Conservation (phyloP, 2,888 invertebrate species). For the Epiperipatus broadwayi region DNA sequence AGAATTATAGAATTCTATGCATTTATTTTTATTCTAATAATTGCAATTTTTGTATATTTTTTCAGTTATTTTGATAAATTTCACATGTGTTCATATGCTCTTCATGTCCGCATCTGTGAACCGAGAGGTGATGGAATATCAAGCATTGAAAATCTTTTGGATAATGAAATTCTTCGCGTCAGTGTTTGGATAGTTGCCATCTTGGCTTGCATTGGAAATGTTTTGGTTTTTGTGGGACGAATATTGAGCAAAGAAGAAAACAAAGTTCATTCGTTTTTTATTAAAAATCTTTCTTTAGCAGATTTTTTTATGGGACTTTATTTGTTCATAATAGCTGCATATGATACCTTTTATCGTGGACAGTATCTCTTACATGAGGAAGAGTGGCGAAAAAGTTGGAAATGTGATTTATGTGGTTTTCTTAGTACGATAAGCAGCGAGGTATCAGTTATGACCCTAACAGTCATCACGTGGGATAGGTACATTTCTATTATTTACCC, state of each 20-base stretch:
- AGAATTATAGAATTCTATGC: no score
- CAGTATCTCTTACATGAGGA: slow-evolving; percentile 38
- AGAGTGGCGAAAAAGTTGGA: slow-evolving; percentile 37
- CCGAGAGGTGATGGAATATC: slow-evolving; percentile 42
- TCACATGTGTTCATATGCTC: slow-evolving; percentile 37
- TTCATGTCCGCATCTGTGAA: slow-evolving; percentile 37
- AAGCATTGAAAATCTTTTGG: slow-evolving; percentile 37
- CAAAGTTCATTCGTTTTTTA: slow-evolving; percentile 40
- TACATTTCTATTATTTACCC: slow-evolving; percentile 41
- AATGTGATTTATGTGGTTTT: slow-evolving; percentile 39
- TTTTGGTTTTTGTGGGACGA: slow-evolving; percentile 37
- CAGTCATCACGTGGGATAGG: slow-evolving; percentile 41
- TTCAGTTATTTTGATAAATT: slow-evolving; percentile 40
- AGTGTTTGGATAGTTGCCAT: slow-evolving; percentile 43
- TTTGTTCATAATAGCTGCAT: slow-evolving; percentile 38
- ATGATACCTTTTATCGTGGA: slow-evolving; percentile 36
- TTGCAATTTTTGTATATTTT: no score
- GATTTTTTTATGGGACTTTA: slow-evolving; percentile 44
- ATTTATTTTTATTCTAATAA: no score
- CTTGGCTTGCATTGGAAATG: slow-evolving; percentile 39
- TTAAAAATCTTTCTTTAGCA: slow-evolving; percentile 41
- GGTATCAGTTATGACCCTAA: slow-evolving; percentile 39
- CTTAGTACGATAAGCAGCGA: slow-evolving; percentile 41
- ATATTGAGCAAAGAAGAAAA: slow-evolving; percentile 37
- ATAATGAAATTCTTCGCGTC: slow-evolving; percentile 34